Percentiles rank a stretch among this genome's conserved stretches.
Evolutionary conservation across 2,797 vertebrate genomes (phyloP).

Genomic region (Poliocrania exsul): DNA sequence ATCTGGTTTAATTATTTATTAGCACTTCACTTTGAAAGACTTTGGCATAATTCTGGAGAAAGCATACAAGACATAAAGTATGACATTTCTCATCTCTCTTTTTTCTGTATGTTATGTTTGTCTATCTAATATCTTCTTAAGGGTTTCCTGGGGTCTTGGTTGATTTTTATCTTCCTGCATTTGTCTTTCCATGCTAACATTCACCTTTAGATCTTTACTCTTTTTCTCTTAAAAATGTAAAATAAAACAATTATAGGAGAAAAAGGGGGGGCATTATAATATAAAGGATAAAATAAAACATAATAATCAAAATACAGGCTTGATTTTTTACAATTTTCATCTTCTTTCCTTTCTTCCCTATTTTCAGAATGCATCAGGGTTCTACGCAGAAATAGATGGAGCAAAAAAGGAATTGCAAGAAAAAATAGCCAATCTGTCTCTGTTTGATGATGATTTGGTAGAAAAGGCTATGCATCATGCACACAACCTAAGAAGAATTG

Average conservation of each 20-base stretch:
- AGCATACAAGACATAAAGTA: neutral
- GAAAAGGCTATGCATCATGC: slow-evolving; percentile 84
- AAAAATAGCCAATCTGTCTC: slow-evolving; percentile 84
- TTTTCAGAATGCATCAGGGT: slow-evolving; percentile 85
- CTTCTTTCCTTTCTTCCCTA: neutral
- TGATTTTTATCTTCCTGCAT: neutral
- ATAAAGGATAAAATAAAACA: neutral
- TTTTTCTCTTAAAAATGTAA: neutral
- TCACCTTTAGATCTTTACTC: neutral
- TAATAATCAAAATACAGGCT: neutral
- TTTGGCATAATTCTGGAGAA: neutral
- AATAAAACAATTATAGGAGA: neutral
- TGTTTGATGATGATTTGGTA: slow-evolving; percentile 84
- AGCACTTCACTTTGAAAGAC: neutral
- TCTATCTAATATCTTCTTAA: neutral
- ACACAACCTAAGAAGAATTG: slow-evolving; percentile 81
- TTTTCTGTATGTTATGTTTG: neutral
- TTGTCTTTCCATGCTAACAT: neutral
- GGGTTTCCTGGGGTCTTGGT: neutral
- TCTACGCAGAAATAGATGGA: slow-evolving; percentile 93
- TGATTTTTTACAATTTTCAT: neutral
- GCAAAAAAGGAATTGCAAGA: slow-evolving; percentile 82
- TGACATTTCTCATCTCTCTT: neutral
- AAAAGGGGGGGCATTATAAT: neutral
- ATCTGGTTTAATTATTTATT: neutral